Conservation (phyloP, 1,140 invertebrate genomes). For the Lanistes nyassanus region DNA sequence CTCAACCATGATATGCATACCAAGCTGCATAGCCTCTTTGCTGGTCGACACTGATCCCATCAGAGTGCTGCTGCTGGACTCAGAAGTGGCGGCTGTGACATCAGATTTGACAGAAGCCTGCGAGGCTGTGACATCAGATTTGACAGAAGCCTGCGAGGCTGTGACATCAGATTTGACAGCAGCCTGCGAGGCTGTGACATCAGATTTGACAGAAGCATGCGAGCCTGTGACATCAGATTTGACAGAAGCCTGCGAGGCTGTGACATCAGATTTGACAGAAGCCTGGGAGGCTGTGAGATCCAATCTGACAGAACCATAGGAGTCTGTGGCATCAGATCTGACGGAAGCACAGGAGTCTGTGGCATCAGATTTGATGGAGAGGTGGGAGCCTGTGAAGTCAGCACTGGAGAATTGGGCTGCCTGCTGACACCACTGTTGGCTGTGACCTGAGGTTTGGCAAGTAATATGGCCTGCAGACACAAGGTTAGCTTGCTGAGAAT, state of each 20-base stretch:
- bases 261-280: slow-evolving; percentile 20
- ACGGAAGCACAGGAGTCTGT: slow-evolving; percentile 6
- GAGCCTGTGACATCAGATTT: slow-evolving; percentile 16
- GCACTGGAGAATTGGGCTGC: background rate
- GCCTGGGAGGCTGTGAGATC: slow-evolving; percentile 1
- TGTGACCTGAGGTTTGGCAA: background rate
- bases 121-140: slow-evolving; percentile 19
- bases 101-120: slow-evolving; percentile 28
- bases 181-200: background rate
- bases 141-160: slow-evolving; percentile 10
- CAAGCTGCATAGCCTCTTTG: background rate
- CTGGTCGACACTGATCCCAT: slow-evolving; percentile 19
- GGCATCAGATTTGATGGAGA: slow-evolving; percentile 24
- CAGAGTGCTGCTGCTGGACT: slow-evolving; percentile 35
- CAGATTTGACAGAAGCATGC: slow-evolving; percentile 19
- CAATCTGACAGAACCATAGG: slow-evolving; percentile 17
- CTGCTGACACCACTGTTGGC: slow-evolving; percentile 2
- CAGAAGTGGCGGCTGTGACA: slow-evolving; percentile 24
- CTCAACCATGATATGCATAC: slow-evolving; percentile 19
- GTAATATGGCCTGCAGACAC: background rate
- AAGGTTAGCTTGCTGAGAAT: slow-evolving; percentile 25
- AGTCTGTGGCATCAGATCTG: slow-evolving; percentile 15
- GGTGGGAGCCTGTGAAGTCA: background rate
- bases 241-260: slow-evolving; percentile 10
- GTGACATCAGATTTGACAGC: slow-evolving; percentile 22